Evolutionary conservation across 1,140 invertebrate genomes (phyloP).

Genomic region (Drosophila nebulosa): DNA sequence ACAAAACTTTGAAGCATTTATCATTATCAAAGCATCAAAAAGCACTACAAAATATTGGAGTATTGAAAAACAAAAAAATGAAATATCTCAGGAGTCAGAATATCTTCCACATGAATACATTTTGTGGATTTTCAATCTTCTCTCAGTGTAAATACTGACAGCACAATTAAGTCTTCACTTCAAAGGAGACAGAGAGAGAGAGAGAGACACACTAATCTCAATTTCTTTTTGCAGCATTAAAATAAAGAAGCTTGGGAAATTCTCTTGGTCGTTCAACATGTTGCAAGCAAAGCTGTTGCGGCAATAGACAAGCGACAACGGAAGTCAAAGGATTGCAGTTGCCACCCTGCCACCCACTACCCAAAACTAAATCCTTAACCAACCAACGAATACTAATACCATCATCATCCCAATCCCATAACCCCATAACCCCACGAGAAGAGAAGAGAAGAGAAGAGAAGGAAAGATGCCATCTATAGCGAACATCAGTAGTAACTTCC

Average conservation of each 20-base stretch:
- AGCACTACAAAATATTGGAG: not conserved
- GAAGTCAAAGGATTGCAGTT: constrained; percentile 47
- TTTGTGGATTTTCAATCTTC: not conserved
- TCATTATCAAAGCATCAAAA: not conserved
- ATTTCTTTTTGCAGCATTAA: not conserved
- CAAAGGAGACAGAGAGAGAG: constrained; percentile 19
- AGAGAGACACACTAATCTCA: constrained; percentile 35
- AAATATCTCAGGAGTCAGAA: too few species aligned
- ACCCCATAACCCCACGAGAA: too few species aligned
- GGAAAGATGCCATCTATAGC: constrained; percentile 71
- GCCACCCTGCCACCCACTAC: not conserved
- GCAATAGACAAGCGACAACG: constrained; percentile 27
- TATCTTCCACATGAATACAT: too few species aligned
- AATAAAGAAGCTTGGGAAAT: too few species aligned
- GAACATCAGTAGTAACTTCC: constrained; percentile 60
- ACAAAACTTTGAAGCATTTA: not conserved
- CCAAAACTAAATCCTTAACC: not conserved
- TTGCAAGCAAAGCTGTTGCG: constrained; percentile 21
- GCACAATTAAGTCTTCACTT: constrained; percentile 72
- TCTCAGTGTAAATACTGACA: constrained; percentile 33
- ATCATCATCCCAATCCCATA: not conserved
- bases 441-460: constrained; percentile 32
- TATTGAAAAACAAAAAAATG: too few species aligned
- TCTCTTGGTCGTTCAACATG: constrained; percentile 37
- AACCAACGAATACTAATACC: not conserved